Evolutionary conservation across 1,140 invertebrate genomes (phyloP), one percentile per base, ranked within the genome.

Genomic region (Plectus sambesii): DNA sequence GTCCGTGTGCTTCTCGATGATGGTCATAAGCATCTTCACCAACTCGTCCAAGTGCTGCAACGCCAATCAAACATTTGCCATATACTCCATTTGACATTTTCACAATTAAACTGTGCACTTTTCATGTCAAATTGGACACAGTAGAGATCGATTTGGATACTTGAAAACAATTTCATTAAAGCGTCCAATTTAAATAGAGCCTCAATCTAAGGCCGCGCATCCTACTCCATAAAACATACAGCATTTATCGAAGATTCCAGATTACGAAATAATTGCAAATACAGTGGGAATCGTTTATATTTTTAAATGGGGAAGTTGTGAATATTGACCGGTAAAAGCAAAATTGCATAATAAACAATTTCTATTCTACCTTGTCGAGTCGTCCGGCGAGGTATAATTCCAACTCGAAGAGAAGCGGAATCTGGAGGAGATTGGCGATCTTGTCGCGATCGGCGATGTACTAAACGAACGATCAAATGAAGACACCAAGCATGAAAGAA

Each of bases 381-480:
- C 90, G 75, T 42, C 86, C 85, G 58, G 85, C 88, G 0, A 87
- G 92, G 69, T 93, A 93, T 53, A 90, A 80, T 73, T 93, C 89
- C 15, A 98, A 75, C 69, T 98, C 89, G 75, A 98, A 97, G 74
- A 92, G 88, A 66, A 92, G 87, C 23, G 92, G 90, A 56, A 99
- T 84, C 39, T 82, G 78, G 33, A 94, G 75, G 5, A 99, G 74
- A 76, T 97, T 96, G 5, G 85, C 81, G 15, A 98, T 76, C 73
- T 98, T 98, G 69, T 97, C 92, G 42, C 83, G 80, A 77, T 98
- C 92, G 5, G 87, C 87, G 58, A 86, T 80, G 72, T 90, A 98
- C 72, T 72, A 49, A n/a, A 58, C 52, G 20, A 23, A 47, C 24
- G 47, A 25, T 41, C 35, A 45, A 9, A 17, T 45, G 42, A 19